These are phyloP conservation scores for Rhinoderma darwinii DNA, from an alignment of 2,113 vertebrate genomes.

Conservation along the genomic window DNA sequence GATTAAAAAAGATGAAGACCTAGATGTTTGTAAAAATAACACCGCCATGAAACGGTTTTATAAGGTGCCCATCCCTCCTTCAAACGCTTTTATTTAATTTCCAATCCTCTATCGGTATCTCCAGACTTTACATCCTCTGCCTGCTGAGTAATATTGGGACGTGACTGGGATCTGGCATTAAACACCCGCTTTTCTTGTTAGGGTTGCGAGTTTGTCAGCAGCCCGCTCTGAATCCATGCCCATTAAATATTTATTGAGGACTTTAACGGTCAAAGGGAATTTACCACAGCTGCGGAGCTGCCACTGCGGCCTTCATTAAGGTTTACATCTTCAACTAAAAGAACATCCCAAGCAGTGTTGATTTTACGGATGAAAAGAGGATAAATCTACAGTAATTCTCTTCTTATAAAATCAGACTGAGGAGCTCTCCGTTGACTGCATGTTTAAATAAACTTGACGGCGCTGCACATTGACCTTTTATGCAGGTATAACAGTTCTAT, in stretches of 20 bases:
- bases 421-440: neutral
- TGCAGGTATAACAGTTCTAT: neutral
- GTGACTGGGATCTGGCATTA: neutral
- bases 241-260: slow-evolving; percentile 34
- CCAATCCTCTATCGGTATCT: neutral
- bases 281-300: neutral
- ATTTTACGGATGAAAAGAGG: slow-evolving; percentile 14
- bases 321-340: neutral
- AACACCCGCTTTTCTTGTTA: neutral
- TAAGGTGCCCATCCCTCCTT: neutral
- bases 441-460: neutral
- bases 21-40: neutral
- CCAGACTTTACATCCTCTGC: neutral
- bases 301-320: slow-evolving; percentile 25
- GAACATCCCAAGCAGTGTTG: slow-evolving; percentile 20
- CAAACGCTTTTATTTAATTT: neutral
- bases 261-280: slow-evolving; percentile 24
- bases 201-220: slow-evolving; percentile 6
- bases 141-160: neutral
- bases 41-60: neutral
- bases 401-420: neutral
- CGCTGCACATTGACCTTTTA: neutral
- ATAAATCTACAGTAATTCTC: slow-evolving; percentile 15
- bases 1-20: neutral
- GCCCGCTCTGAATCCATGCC: slow-evolving; percentile 13